Conservation (phyloP, 2,888 invertebrate species). For the Lottia scabra region DNA sequence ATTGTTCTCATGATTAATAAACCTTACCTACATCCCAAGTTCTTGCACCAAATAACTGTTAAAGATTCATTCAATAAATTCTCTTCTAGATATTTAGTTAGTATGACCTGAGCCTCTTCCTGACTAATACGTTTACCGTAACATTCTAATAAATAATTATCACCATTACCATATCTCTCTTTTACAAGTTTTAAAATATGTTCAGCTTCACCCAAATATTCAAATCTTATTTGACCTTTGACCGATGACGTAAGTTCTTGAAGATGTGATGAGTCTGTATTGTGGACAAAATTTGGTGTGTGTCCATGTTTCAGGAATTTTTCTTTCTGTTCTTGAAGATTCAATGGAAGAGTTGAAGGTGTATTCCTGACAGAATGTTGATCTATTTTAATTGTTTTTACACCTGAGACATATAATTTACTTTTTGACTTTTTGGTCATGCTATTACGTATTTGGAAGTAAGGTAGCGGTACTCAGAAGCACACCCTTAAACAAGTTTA, state of each 20-base stretch:
- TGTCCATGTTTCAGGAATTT: slow-evolving; percentile 60
- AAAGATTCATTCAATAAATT: slow-evolving; percentile 61
- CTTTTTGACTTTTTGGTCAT: too few relatives aligned
- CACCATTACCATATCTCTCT: slow-evolving; percentile 57
- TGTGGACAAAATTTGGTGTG: slow-evolving; percentile 55
- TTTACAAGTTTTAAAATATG: slow-evolving; percentile 57
- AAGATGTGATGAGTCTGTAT: slow-evolving; percentile 46
- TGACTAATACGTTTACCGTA: slow-evolving; percentile 56
- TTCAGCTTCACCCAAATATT: slow-evolving; percentile 57
- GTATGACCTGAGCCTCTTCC: slow-evolving; percentile 55
- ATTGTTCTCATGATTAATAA: background rate
- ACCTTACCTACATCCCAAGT: slow-evolving; percentile 63
- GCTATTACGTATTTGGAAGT: too few relatives aligned
- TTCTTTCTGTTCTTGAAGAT: slow-evolving; percentile 62
- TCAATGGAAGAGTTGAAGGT: slow-evolving; percentile 41
- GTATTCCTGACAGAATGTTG: background rate
- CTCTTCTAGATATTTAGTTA: slow-evolving; percentile 59
- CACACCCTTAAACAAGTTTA: too few relatives aligned
- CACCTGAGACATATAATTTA: too few relatives aligned
- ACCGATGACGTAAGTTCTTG: slow-evolving; percentile 49
- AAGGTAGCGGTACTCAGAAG: too few relatives aligned
- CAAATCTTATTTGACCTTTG: slow-evolving; percentile 58
- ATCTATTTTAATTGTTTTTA: too few relatives aligned
- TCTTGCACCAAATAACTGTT: slow-evolving; percentile 61
- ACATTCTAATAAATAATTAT: slow-evolving; percentile 50